Evolutionary conservation across 2,113 vertebrate genomes (phyloP), one percentile per base, ranked within the genome.

Genomic region (Arothron firmamentum): DNA sequence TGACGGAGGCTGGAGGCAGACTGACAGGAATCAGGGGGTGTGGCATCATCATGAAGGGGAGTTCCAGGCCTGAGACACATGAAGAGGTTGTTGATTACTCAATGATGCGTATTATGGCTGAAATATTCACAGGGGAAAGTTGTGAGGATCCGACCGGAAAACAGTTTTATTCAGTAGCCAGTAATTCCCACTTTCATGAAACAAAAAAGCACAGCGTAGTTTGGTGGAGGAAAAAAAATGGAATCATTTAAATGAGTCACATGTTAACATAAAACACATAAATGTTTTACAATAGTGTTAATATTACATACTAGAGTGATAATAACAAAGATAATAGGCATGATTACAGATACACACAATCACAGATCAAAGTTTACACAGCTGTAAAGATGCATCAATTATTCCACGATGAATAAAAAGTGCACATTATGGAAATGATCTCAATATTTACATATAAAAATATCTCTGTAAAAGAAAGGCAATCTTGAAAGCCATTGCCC

Each of bases 21-120:
- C 94, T 98, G 90, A 99, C 97, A 0, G 97, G 97, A 87, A 99
- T 98, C 85, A 99, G 91, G 0, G 96, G 97, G 83, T 99, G 97
- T 78, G 97, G 96, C 97, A 99, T 99, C 97, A 99, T 99, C 97
- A 99, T 99, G 85, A 99, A 98, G 80, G 97, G 97, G 83, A 99
- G 96, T 87, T 99, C 97, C 92, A 99, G 82, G 79, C 97, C 97
- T 99, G 79, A 57, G 67, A 68, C 52, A 51, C 68, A 78, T 59
- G 65, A 76, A 82, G 66, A 88, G 73, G 62, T 70, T 68, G 66
- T 83, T 75, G 77, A 77, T 86, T 83, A 88, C 78, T 83, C 84
- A 87, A 85, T 62, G 80, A 83, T 70, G 75, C 81, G 55, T 77
- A 64, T 76, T 62, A 83, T 77, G 75, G 75, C 70, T 71, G 57